Percentiles rank a stretch among this genome's conserved stretches.
These are phyloP conservation scores for Phoenicopterus ruber DNA, from an alignment of 2,113 vertebrate genomes.

Conservation along the genomic window DNA sequence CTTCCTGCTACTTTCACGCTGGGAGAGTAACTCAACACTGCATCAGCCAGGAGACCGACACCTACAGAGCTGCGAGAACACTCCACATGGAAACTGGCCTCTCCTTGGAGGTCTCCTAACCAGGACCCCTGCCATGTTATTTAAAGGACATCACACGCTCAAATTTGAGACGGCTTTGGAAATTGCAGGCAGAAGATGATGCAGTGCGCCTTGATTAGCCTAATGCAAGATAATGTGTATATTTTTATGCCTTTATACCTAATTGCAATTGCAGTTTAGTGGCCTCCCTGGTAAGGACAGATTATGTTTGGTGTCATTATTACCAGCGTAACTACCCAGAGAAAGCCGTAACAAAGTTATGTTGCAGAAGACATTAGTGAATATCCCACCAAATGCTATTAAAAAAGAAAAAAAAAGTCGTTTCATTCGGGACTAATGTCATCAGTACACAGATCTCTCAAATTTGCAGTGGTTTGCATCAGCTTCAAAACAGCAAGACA, in stretches of 20 bases:
- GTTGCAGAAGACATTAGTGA: constrained; percentile 15
- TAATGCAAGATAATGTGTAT: neutral
- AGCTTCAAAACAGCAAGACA: neutral
- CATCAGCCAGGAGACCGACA: constrained; percentile 43
- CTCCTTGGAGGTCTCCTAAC: constrained; percentile 21
- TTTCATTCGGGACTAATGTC: neutral
- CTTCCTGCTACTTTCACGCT: constrained; percentile 43
- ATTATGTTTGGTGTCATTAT: neutral
- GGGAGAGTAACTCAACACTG: constrained; percentile 32
- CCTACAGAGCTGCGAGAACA: constrained; percentile 34
- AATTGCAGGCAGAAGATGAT: neutral
- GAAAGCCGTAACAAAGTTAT: neutral
- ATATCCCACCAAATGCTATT: neutral
- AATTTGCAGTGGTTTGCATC: neutral
- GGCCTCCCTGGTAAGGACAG: neutral
- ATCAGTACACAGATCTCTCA: neutral
- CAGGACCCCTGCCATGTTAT: neutral
- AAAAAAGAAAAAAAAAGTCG: neutral
- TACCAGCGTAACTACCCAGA: neutral
- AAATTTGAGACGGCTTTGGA: neutral
- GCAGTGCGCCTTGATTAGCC: neutral
- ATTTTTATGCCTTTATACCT: constrained; percentile 13
- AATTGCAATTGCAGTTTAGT: constrained; percentile 15
- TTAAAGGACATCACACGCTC: neutral
- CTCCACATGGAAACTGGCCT: neutral